A percentile compares a stretch with the other conserved stretches of the same genome.
Conservation (phyloP, 2,113 vertebrate species). For the Cromileptes altivelis region DNA sequence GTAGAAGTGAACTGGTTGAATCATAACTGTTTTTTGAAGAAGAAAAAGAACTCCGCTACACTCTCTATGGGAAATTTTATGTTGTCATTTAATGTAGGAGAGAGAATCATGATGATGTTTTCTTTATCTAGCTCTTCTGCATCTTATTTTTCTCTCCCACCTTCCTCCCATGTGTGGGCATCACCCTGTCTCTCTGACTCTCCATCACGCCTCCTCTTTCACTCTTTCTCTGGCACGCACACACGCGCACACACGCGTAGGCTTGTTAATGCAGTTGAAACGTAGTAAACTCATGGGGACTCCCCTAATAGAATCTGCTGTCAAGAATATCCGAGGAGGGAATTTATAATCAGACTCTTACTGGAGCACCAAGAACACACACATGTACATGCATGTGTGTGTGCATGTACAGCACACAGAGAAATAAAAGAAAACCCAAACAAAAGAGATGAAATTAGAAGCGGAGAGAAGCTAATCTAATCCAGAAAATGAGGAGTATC, state of each 20-base stretch:
- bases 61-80: not conserved
- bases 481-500: slow-evolving; percentile 20
- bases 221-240: not conserved
- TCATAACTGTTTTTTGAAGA: not conserved
- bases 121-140: not conserved
- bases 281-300: slow-evolving; percentile 24
- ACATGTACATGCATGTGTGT: too few relatives aligned
- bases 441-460: slow-evolving; percentile 17
- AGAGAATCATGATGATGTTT: slow-evolving; percentile 14
- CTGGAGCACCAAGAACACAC: not conserved
- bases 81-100: slow-evolving; percentile 21
- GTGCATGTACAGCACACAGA: too few relatives aligned
- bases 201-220: not conserved
- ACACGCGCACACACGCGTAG: not conserved
- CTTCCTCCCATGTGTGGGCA: slow-evolving; percentile 44
- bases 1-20: slow-evolving; percentile 8
- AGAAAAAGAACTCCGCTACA: not conserved
- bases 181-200: slow-evolving; percentile 17
- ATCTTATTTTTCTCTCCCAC: slow-evolving; percentile 28
- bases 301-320: slow-evolving; percentile 24
- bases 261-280: slow-evolving; percentile 34
- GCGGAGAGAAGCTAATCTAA: slow-evolving; percentile 9
- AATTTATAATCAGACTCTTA: not conserved
- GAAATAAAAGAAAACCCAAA: not conserved
- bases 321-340: not conserved